phyloP scores from a whole-genome alignment of 2,888 invertebrate genomes.

The Nomada fabriciana region DNA sequence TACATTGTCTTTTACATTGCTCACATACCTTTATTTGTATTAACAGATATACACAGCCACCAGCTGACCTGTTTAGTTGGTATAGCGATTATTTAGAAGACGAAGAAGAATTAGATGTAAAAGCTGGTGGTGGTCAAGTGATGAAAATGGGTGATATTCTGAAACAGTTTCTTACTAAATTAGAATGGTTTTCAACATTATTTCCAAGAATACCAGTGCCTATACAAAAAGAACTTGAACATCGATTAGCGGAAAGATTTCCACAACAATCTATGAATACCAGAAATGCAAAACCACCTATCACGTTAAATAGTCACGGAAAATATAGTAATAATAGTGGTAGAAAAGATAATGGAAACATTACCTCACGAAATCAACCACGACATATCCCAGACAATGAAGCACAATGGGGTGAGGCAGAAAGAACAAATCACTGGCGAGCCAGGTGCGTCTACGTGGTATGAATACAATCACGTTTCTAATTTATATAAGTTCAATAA shows the following conservation, averaged over 20 bases:
- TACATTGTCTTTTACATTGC: constrained; percentile 78
- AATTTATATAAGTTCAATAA: constrained; percentile 65
- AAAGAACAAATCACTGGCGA: constrained; percentile 83
- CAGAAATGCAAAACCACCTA: constrained; percentile 82
- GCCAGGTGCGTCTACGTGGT: constrained; percentile 84
- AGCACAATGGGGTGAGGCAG: constrained; percentile 84
- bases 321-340: constrained; percentile 78
- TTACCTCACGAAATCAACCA: constrained; percentile 74
- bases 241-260: constrained; percentile 88
- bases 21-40: not conserved
- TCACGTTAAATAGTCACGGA: constrained; percentile 82
- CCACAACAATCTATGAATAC: constrained; percentile 85
- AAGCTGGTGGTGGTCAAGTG: constrained; percentile 97
- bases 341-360: constrained; percentile 80
- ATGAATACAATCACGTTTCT: constrained; percentile 82
- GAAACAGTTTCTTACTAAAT: constrained; percentile 95
- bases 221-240: constrained; percentile 96
- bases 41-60: constrained; percentile 96
- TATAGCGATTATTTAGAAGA: constrained; percentile 98
- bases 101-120: constrained; percentile 98
- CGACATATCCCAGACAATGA: constrained; percentile 83
- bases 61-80: constrained; percentile 98
- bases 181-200: constrained; percentile 99
- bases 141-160: constrained; percentile 97
- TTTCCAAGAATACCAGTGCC: constrained; percentile 99